Evolutionary conservation across 2,797 vertebrate species (phyloP).

Genomic region (Taeniopygia guttata): DNA sequence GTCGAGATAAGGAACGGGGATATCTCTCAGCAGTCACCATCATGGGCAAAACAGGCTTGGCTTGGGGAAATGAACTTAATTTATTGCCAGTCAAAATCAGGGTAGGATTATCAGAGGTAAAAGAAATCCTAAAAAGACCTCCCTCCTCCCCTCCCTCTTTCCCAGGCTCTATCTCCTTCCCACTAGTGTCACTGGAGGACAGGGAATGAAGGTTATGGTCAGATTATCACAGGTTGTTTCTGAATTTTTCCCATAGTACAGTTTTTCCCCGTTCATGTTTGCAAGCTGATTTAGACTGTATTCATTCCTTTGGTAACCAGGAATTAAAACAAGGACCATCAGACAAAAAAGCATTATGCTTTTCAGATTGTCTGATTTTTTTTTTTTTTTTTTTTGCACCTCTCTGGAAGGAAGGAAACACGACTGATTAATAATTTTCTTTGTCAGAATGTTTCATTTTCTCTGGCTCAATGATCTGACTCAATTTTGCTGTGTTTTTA

Average conservation of each 20-base stretch:
- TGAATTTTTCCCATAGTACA: accelerated
- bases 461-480: background rate
- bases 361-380: background rate
- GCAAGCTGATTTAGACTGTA: background rate
- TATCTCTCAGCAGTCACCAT: no score
- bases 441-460: background rate
- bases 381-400: background rate
- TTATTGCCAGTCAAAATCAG: background rate
- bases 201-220: background rate
- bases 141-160: background rate
- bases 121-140: background rate
- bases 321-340: background rate
- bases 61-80: background rate
- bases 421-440: background rate
- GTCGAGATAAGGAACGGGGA: background rate
- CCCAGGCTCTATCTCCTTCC: accelerated
- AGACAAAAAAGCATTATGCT: no score
- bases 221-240: background rate
- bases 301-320: background rate
- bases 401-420: background rate
- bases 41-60: background rate
- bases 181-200: background rate
- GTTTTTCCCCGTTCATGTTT: accelerated
- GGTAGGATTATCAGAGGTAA: background rate
- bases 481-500: constrained; percentile 36